Evolutionary conservation across 2,888 invertebrate genomes (phyloP).

Genomic region (Cephus rjabovi): DNA sequence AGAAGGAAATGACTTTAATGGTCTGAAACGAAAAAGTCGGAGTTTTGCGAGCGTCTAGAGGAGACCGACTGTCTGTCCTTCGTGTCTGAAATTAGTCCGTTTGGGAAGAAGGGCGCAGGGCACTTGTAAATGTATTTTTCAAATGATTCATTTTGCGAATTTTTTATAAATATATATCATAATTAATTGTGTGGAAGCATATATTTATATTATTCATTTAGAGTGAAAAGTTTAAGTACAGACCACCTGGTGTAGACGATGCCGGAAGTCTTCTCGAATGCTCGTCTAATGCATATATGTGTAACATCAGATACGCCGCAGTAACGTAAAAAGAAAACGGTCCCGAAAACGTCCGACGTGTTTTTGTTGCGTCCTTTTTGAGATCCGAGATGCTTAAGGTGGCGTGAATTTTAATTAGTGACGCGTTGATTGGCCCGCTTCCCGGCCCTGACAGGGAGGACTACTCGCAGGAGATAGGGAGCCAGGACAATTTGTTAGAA

Average conservation of each 20-base stretch:
- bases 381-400: conserved; percentile 26
- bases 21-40: conserved; percentile 1
- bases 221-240: background rate
- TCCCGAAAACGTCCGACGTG: conserved; percentile 3
- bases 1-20: conserved; percentile 10
- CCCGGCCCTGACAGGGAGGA: conserved; percentile 7
- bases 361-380: conserved; percentile 7
- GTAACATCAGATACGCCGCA: conserved; percentile 16
- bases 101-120: background rate
- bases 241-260: background rate
- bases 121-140: background rate
- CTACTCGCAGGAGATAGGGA: conserved; percentile 9
- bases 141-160: background rate
- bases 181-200: background rate
- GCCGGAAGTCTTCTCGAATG: background rate
- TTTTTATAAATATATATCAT: background rate
- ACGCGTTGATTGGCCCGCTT: conserved; percentile 23
- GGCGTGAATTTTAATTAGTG: conserved; percentile 31
- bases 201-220: background rate
- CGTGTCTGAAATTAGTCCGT: background rate
- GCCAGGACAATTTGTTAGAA: conserved; percentile 23
- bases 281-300: background rate
- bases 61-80: background rate
- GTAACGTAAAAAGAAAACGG: conserved; percentile 7
- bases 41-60: background rate